Conservation (phyloP, 1,140 invertebrate species). For the Vollenhovia emeryi region DNA sequence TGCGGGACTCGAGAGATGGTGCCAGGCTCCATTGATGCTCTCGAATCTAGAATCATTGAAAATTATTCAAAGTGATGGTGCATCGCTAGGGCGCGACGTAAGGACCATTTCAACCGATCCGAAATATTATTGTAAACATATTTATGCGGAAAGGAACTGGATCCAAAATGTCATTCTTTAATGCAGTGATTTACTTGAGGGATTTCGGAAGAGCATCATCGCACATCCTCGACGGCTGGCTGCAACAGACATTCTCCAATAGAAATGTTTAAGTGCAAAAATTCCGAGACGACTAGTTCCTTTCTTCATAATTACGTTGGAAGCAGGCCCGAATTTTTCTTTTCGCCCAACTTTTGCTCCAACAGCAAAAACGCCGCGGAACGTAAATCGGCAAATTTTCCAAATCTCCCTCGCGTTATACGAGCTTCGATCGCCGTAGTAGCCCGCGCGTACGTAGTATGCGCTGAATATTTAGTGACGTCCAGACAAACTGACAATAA, state of each 20-base stretch:
- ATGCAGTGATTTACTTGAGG: neutral
- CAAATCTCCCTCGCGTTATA: slow-evolving; percentile 56
- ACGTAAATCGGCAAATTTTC: slow-evolving; percentile 51
- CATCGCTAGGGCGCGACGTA: neutral
- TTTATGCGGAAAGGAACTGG: neutral
- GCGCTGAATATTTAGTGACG: slow-evolving; percentile 72
- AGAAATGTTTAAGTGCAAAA: neutral
- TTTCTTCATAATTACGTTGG: neutral
- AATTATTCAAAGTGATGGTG: neutral
- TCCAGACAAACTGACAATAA: slow-evolving; percentile 81
- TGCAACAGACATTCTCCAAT: neutral
- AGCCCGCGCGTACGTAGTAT: slow-evolving; percentile 60
- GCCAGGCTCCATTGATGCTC: neutral
- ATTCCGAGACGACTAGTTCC: neutral
- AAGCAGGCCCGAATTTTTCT: neutral
- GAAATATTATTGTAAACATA: neutral
- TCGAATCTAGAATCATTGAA: neutral
- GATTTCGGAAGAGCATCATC: neutral
- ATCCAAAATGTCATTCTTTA: neutral
- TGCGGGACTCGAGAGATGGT: neutral
- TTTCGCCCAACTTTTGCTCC: neutral
- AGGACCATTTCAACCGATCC: neutral
- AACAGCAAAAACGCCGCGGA: neutral
- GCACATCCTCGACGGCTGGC: too few species aligned
- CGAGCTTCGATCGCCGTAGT: slow-evolving; percentile 62